Base-by-base conservation (phyloP, 2,797 vertebrate genomes). In the Macropodus opercularis region DNA sequence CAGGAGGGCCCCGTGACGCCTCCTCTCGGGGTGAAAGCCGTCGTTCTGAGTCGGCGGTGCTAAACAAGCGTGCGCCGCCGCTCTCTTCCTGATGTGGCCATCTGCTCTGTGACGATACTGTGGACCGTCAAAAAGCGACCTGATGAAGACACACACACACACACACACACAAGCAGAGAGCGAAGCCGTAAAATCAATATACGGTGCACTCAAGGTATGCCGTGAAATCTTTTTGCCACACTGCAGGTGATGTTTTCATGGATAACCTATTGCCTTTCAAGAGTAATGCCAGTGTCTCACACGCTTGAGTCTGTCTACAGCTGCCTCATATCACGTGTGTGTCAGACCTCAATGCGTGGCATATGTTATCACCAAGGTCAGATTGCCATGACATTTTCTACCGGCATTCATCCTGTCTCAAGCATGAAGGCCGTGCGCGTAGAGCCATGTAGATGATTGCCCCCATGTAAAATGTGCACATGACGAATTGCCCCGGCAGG, bases 111-210 rank as follows among this genome's bases (percentile, higher is more conserved):
- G 61, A 65, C 12, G 23, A 69, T 49, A 59, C 42, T n/a, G 38
- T 52, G 51, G 69, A 73, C 63, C 24, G 48, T 65, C 36, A 57
- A n/a, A n/a, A n/a, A n/a, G n/a, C n/a, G n/a, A n/a, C n/a, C n/a
- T n/a, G n/a, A n/a, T n/a, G 65, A 57, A 47, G 76, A n/a, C n/a
- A n/a, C n/a, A n/a, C n/a, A n/a, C n/a, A n/a, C n/a, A n/a, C n/a
- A 49, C 26, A 8, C 11, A 50, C 69, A 57, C 41, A 38, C 44
- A 35, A 15, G 56, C 74, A 21, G 43, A 54, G 58, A n/a, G n/a
- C n/a, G n/a, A n/a, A 77, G 70, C 43, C 80, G 72, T 50, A 73
- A 85, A 80, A 82, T 84, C 80, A 46, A 83, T 82, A 67, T 49
- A 63, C 50, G 56, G 44, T 57, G 46, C 58, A 32, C 56, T 41